A percentile compares a stretch with the other conserved stretches of the same genome.
These are phyloP conservation scores for Scyliorhinus canicula DNA, from an alignment of 2,797 vertebrate genomes.

Conservation along the genomic window DNA sequence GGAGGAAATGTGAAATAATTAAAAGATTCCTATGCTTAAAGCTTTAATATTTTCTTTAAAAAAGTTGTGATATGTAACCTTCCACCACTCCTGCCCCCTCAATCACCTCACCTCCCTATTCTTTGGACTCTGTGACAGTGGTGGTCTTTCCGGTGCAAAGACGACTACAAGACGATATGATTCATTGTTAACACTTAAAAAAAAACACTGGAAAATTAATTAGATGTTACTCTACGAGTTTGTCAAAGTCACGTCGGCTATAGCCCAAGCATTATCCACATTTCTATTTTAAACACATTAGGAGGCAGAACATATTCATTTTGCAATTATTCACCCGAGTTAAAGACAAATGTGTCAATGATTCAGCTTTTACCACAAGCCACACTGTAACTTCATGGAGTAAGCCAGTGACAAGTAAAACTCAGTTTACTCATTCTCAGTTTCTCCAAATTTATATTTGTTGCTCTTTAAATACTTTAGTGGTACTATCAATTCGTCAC, in stretches of 20 bases:
- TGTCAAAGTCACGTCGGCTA: neutral
- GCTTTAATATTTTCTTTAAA: neutral
- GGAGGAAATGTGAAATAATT: neutral
- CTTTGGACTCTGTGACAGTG: neutral
- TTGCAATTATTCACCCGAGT: neutral
- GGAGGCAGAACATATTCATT: neutral
- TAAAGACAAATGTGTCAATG: neutral
- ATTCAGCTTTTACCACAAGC: neutral
- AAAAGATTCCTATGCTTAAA: neutral
- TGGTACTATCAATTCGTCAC: neutral
- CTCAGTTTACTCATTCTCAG: neutral
- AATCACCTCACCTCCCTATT: neutral
- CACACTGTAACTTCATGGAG: neutral
- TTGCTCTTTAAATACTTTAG: neutral
- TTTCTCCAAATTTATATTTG: neutral
- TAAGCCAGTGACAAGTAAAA: neutral
- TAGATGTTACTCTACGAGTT: neutral
- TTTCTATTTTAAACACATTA: conserved; percentile 18
- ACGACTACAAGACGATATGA: neutral
- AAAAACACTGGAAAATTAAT: conserved; percentile 5
- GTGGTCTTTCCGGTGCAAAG: conserved; percentile 20
- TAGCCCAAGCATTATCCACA: neutral
- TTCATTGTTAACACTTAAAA: conserved; percentile 10
- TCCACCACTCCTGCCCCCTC: neutral
- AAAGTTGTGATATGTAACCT: neutral